Evolutionary conservation across 2,888 invertebrate species (phyloP).

Genomic region (Phyllotreta striolata): DNA sequence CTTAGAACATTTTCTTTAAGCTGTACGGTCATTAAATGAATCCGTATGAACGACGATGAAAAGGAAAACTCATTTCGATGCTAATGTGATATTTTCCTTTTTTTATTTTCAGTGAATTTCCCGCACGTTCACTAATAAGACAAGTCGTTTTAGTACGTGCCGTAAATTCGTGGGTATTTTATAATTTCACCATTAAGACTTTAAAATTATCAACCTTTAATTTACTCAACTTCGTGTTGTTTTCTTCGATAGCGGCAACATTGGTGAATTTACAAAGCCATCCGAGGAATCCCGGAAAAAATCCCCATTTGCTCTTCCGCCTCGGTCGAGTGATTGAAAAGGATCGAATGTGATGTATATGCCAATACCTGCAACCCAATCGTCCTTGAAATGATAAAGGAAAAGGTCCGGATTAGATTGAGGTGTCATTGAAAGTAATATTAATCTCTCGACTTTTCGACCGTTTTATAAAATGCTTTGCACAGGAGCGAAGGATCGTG

Average conservation of each 20-base stretch:
- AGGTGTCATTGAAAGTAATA: slow-evolving; percentile 29
- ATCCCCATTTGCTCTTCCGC: slow-evolving; percentile 28
- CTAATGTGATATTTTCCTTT: slow-evolving; percentile 22
- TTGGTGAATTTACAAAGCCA: background rate
- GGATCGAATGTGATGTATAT: slow-evolving; percentile 36
- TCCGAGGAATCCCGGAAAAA: slow-evolving; percentile 15
- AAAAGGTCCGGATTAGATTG: slow-evolving; percentile 32
- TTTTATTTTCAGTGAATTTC: slow-evolving; percentile 18
- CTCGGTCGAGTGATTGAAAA: slow-evolving; percentile 29
- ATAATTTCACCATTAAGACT: no score
- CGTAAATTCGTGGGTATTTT: background rate
- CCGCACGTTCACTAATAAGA: slow-evolving; percentile 9
- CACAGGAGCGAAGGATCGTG: slow-evolving; percentile 7
- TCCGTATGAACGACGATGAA: slow-evolving; percentile 38
- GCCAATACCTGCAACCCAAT: slow-evolving; percentile 36
- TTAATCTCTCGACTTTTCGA: slow-evolving; percentile 29
- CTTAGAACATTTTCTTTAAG: slow-evolving; percentile 37
- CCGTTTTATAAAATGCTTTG: slow-evolving; percentile 25
- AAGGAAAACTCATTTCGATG: slow-evolving; percentile 35
- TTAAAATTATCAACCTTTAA: no score
- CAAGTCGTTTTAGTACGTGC: slow-evolving; percentile 8
- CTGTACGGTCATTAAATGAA: slow-evolving; percentile 39
- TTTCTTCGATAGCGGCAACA: background rate
- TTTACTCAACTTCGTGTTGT: background rate
- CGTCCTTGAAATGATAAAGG: slow-evolving; percentile 36